Conservation (phyloP, 2,888 invertebrate species). For the Eutolmus rufibarbis region DNA sequence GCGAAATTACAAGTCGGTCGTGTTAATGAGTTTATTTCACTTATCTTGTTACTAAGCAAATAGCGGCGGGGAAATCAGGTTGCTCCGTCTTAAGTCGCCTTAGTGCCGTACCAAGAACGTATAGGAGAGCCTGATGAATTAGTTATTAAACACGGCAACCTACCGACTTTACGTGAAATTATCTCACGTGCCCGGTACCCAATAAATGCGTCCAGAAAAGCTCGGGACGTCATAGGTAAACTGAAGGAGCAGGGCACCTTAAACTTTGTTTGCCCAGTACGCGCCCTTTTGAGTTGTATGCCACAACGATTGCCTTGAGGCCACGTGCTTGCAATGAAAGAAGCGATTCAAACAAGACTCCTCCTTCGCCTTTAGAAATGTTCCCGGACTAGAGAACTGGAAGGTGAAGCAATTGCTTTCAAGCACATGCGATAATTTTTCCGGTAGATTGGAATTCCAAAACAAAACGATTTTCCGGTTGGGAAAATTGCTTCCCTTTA, state of each 20-base stretch:
- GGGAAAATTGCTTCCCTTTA: neutral
- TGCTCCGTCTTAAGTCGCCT: neutral
- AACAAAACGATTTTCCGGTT: constrained; percentile 23
- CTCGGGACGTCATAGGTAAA: neutral
- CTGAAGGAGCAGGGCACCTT: neutral
- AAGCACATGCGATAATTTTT: constrained; percentile 25
- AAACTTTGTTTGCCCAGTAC: neutral
- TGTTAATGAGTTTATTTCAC: constrained; percentile 20
- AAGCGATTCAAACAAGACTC: neutral
- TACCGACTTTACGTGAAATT: neutral
- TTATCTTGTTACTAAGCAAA: constrained; percentile 24
- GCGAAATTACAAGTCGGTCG: neutral
- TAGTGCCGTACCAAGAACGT: neutral
- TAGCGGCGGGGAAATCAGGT: neutral
- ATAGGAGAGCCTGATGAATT: constrained; percentile 12
- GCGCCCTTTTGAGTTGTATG: neutral
- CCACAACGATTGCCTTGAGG: neutral
- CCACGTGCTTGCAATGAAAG: constrained; percentile 9
- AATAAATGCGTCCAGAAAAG: neutral
- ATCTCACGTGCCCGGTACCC: neutral
- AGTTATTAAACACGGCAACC: constrained; percentile 6
- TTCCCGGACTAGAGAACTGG: neutral
- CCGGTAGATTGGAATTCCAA: constrained; percentile 23
- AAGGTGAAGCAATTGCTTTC: constrained; percentile 17
- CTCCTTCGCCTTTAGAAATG: neutral